Percentiles rank a stretch among this genome's conserved stretches.
These are phyloP conservation scores for Hemicentrotus pulcherrimus DNA, from an alignment of 35 echinoderm and acorn worm species.

Conservation along the genomic window DNA sequence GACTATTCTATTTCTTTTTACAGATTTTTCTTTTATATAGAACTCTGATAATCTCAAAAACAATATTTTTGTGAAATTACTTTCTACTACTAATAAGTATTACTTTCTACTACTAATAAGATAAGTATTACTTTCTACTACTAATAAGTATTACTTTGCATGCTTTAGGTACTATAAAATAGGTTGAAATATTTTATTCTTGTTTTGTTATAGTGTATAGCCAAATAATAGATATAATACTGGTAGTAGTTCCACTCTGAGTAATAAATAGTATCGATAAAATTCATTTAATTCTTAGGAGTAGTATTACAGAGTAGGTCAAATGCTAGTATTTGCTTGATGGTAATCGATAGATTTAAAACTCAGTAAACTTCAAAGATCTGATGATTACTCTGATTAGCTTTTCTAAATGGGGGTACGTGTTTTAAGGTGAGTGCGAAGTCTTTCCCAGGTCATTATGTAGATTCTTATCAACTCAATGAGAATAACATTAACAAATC, in stretches of 20 bases:
- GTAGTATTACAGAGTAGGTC: neutral
- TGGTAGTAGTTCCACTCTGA: neutral
- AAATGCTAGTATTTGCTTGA: neutral
- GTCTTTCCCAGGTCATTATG: constrained; percentile 31
- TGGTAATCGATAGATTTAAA: neutral
- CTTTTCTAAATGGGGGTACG: neutral
- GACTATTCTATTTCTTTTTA: neutral
- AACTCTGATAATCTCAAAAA: no score
- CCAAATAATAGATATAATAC: neutral
- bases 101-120: no score
- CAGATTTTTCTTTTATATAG: no score
- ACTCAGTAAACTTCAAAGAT: neutral
- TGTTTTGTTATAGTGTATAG: neutral
- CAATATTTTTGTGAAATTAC: no score
- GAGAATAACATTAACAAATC: neutral
- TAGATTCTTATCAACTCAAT: constrained; percentile 1
- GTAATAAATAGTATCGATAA: neutral
- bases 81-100: no score
- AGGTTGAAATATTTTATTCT: no score
- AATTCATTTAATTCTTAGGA: neutral
- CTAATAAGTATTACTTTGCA: no score
- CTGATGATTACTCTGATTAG: no score
- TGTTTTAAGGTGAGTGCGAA: neutral
- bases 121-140: no score
- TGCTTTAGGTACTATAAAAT: no score